phyloP scores from a whole-genome alignment of 2,113 vertebrate species.

The Corydoras maculifer region DNA sequence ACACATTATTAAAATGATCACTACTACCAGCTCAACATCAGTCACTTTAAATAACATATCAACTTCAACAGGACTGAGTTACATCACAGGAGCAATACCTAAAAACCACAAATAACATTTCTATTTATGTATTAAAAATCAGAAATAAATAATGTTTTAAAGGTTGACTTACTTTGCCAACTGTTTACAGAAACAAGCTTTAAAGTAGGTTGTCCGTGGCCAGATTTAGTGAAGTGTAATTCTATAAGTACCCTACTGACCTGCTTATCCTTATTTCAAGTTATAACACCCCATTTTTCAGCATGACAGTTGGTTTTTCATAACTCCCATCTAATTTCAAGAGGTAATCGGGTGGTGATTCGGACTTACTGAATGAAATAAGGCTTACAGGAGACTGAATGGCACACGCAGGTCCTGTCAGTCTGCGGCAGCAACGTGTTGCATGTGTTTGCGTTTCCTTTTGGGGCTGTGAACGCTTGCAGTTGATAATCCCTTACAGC shows the following conservation, averaged over 20 bases:
- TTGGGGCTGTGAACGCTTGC: background rate
- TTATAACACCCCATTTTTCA: background rate
- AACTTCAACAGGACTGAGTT: too few relatives aligned
- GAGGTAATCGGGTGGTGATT: background rate
- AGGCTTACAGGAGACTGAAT: constrained; percentile 43
- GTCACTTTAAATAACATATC: too few relatives aligned
- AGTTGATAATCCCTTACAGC: background rate
- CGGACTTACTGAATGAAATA: constrained; percentile 54
- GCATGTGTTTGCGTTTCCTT: constrained; percentile 43
- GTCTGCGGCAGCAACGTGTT: constrained; percentile 62
- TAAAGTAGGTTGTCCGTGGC: background rate
- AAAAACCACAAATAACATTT: too few relatives aligned
- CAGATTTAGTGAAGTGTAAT: background rate
- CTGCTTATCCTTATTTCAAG: background rate
- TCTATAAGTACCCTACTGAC: too few relatives aligned
- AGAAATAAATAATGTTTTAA: too few relatives aligned
- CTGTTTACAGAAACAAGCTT: background rate
- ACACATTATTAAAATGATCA: too few relatives aligned
- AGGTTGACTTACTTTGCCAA: background rate
- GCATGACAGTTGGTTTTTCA: background rate
- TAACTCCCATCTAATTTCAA: background rate
- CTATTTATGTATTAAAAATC: too few relatives aligned
- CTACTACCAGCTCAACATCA: too few relatives aligned
- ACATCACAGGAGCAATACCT: too few relatives aligned
- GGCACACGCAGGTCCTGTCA: constrained; percentile 49